A percentile compares a stretch with the other conserved stretches of the same genome.
These are phyloP conservation scores for Bubo scandiacus DNA, from an alignment of 2,113 vertebrate species.

Conservation along the genomic window DNA sequence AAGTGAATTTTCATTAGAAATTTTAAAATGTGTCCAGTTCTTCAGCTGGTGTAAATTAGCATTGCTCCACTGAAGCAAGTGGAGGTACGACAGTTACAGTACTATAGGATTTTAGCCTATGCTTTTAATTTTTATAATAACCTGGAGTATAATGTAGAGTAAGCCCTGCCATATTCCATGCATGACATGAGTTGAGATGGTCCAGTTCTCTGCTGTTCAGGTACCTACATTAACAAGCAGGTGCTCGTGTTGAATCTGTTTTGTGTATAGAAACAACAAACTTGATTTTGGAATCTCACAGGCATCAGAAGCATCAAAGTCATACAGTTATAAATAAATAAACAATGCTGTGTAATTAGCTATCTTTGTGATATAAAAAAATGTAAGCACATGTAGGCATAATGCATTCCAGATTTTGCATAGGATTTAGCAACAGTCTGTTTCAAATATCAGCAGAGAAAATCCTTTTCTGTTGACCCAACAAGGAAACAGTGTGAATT, in stretches of 20 bases:
- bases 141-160: not conserved
- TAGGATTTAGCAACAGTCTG: slow-evolving; percentile 32
- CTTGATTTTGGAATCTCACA: not conserved
- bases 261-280: not conserved
- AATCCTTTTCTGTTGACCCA: slow-evolving; percentile 51
- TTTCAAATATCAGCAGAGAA: slow-evolving; percentile 28
- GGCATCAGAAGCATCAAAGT: not conserved
- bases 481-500: slow-evolving; percentile 42
- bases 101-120: not conserved
- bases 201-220: not conserved
- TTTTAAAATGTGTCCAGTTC: not conserved
- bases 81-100: not conserved
- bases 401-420: slow-evolving; percentile 34
- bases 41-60: not conserved
- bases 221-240: not conserved
- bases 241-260: not conserved
- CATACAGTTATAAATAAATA: slow-evolving; percentile 10
- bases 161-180: not conserved
- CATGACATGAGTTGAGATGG: not conserved
- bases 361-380: not conserved
- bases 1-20: not conserved
- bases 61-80: not conserved
- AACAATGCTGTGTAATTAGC: slow-evolving; percentile 1
- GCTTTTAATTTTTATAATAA: not conserved
- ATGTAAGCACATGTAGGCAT: slow-evolving; percentile 4